Conservation (phyloP, 2,888 invertebrate genomes). For the Meta bourneti region DNA sequence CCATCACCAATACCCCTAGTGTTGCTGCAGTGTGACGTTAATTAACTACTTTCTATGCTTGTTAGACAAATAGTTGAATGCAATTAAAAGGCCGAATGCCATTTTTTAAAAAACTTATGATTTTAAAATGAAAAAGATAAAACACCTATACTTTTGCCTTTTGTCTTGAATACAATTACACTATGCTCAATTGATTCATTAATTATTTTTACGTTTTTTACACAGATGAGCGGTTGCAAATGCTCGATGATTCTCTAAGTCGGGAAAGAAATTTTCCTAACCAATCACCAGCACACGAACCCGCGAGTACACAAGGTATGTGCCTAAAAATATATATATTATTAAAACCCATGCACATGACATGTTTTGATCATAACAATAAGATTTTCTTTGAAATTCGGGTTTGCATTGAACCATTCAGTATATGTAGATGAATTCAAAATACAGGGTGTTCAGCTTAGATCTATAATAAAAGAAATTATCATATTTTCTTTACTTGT, state of each 20-base stretch:
- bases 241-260: conserved; percentile 73
- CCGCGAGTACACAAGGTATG: conserved; percentile 66
- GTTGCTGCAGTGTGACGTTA: neutral
- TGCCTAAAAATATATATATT: neutral
- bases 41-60: too few species aligned
- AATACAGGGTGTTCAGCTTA: neutral
- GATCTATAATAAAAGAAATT: neutral
- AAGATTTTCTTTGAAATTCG: too few species aligned
- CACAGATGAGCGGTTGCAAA: conserved; percentile 68
- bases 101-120: neutral
- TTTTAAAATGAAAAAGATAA: too few species aligned
- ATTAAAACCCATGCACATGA: neutral
- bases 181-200: too few species aligned
- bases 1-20: too few species aligned
- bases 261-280: conserved; percentile 71
- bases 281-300: conserved; percentile 66
- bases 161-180: too few species aligned
- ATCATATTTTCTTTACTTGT: too few species aligned
- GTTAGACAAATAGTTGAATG: neutral
- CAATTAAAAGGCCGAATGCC: neutral
- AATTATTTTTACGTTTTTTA: neutral
- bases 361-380: too few species aligned
- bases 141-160: too few species aligned
- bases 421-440: too few species aligned
- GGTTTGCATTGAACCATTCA: too few species aligned